Evolutionary conservation across 2,113 vertebrate species (phyloP).

Genomic region (Micromys minutus): DNA sequence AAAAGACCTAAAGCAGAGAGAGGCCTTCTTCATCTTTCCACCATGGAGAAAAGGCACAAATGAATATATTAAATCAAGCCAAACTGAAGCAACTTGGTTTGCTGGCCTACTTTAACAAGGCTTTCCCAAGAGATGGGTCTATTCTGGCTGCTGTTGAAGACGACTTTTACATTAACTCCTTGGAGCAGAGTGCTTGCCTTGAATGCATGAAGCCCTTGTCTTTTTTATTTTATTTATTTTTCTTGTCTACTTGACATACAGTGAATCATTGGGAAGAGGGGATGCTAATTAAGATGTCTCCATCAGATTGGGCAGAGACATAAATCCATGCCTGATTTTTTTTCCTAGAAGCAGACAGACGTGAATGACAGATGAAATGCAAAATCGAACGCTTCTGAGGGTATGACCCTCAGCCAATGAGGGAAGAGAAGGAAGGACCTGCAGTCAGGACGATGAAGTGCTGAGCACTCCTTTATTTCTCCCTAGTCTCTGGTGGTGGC

Average conservation of each 20-base stretch:
- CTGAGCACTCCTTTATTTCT: neutral
- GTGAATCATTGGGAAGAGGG: neutral
- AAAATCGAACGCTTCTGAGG: neutral
- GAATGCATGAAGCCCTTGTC: neutral
- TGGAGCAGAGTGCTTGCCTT: neutral
- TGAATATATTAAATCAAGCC: conserved; percentile 38
- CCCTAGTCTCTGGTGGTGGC: neutral
- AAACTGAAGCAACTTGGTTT: conserved; percentile 4
- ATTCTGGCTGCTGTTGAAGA: neutral
- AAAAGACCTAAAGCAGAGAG: neutral
- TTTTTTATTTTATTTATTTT: neutral
- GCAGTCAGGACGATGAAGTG: neutral
- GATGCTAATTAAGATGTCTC: neutral
- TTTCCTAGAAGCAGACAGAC: neutral
- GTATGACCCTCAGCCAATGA: neutral
- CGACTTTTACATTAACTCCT: neutral
- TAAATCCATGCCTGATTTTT: neutral
- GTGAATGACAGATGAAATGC: neutral
- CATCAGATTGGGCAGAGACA: neutral
- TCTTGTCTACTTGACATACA: neutral
- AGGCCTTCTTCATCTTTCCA: neutral
- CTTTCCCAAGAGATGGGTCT: neutral
- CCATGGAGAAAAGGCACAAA: neutral
- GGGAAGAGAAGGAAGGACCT: neutral
- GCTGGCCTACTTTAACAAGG: neutral